Evolutionary conservation across 2,113 vertebrate species (phyloP), one percentile per base, ranked within the genome.

Genomic region (Oncorhynchus kisutch): DNA sequence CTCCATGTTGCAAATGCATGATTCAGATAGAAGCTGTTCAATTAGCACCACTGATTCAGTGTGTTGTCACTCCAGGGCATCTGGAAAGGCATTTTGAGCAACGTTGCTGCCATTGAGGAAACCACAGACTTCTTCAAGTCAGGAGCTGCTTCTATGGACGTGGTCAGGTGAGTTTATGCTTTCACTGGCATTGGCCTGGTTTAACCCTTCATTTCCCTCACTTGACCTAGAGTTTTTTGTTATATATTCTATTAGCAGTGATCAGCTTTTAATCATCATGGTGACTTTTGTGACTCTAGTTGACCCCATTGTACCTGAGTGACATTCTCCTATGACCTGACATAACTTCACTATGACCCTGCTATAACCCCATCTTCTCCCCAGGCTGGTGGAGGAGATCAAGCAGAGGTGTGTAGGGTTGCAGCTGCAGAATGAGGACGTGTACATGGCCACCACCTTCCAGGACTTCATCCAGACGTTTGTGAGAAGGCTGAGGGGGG

Each of bases 81-180:
- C 66, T 97, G 96, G 96, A 93, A 90, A 59, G 78, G 91, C 18
- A 96, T 97, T 77, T 93, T 97, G 34, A 92, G 94, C 60, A 96
- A 93, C 0, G 73, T 96, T 6, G 39, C 81, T 0, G 84, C 84
- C 20, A 85, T 97, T 1, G 91, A 94, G 25, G 92, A 95, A 78
- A 80, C 92, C 60, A 97, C 96, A 0, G 96, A 97, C 83, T 96
- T 96, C 88, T 97, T 97, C 90, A 97, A 96, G 84, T 95, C 93
- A 0, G 96, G 96, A 62, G 96, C 95, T 0, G 95, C 93, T 0
- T 97, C 96, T 0, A 96, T 96, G 94, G 95, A 97, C 20, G 95
- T 97, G 13, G 94, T 96, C 62, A 95, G 96, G 96, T 97, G 77
- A 77, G 49, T 1, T 4, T 45, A 45, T 8, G 51, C n/a, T 18